Evolutionary conservation across 2,797 vertebrate species (phyloP), one percentile per base, ranked within the genome.

Genomic region (Ateles fusciceps): DNA sequence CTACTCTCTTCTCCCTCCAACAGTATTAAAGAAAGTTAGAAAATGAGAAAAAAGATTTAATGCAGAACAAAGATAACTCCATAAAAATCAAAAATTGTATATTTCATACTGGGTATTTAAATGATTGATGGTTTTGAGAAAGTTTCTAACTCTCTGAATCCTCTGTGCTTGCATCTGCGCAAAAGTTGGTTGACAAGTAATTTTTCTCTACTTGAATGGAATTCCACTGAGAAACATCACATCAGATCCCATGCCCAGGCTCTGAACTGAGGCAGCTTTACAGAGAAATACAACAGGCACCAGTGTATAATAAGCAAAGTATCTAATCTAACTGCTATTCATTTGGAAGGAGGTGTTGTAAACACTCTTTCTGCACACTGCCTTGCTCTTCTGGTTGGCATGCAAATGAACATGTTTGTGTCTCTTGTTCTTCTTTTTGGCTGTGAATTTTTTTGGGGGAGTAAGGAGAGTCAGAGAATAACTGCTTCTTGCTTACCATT

Each of bases 401-500:
- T 11, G 46, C 26, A 57, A 13, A 9, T 14, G 46, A 15, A 0
- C 12, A 19, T 26, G 21, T 84, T 12, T 36, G 10, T 39, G 21
- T n/a, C 12, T 33, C 13, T 48, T 57, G 24, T 61, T 97, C 79
- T 36, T 76, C 44, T 93, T 55, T 57, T 39, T n/a, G 39, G 26
- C 44, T 91, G n/a, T 33, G 15, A 94, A 9, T 17, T 48, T 79
- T 81, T 52, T 17, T 30, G 21, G 42, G 42, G 2, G 80, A 83
- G 24, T 52, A 15, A 28, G n/a, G n/a, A 46, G 0, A 36, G 11
- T 44, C n/a, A 44, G 30, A 46, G 57, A 74, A 59, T 91, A 78
- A 95, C 80, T 85, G 95, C 74, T 92, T 78, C 28, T 76, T 55
- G 84, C 80, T 88, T 92, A 91, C 52, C 52, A 72, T 85, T 94